phyloP scores from a whole-genome alignment of 2,113 vertebrate species.

The Pavo muticus region DNA sequence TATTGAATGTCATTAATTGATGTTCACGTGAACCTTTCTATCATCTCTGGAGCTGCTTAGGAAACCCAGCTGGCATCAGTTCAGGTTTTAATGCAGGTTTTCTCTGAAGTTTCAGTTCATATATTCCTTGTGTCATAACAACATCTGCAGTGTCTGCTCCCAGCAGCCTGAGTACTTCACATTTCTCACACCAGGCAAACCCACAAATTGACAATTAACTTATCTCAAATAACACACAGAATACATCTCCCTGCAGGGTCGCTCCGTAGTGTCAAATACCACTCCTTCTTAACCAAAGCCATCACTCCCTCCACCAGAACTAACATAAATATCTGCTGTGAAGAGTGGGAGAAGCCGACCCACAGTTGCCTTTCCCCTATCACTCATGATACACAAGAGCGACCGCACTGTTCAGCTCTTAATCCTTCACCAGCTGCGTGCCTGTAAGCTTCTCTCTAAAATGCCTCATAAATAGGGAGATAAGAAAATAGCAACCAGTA shows the following conservation, averaged over 20 bases:
- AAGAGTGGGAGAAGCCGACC: not conserved
- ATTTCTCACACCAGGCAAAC: not conserved
- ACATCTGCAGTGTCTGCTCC: not conserved
- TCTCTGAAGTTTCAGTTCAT: not conserved
- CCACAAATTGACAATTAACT: not conserved
- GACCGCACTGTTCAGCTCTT: not conserved
- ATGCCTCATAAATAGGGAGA: not conserved
- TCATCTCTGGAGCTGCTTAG: not conserved
- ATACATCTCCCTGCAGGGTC: not conserved
- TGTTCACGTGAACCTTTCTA: not conserved
- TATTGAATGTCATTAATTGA: not conserved
- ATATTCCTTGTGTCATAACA: not conserved
- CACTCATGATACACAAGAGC: not conserved
- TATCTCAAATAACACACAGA: not conserved
- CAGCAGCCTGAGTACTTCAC: not conserved
- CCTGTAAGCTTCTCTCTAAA: not conserved
- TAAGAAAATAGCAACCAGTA: constrained; percentile 7
- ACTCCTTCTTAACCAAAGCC: not conserved
- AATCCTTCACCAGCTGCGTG: not conserved
- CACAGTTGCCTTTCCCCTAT: not conserved
- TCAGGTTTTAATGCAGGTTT: not conserved
- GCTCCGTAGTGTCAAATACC: not conserved
- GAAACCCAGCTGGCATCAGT: not conserved
- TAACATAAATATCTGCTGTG: not conserved
- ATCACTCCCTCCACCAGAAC: not conserved